Evolutionary conservation across 2,113 vertebrate species (phyloP), one percentile per base, ranked within the genome.

Genomic region (Sylvilagus bachmani): DNA sequence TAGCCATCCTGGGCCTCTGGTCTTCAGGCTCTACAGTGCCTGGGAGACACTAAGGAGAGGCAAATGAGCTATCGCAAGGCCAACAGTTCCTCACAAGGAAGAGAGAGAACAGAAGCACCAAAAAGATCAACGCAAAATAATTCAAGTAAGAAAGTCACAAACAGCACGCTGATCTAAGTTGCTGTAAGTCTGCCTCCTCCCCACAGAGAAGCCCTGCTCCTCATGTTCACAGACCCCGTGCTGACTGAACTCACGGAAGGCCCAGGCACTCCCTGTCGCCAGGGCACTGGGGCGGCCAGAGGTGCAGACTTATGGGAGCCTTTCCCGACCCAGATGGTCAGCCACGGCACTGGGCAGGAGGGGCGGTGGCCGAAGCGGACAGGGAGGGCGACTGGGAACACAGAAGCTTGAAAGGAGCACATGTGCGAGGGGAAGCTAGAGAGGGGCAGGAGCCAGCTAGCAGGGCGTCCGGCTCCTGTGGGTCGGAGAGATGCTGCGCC

Each of bases 161-260:
- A 31, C 64, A 49, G 66, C 53, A 33, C 16, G 21, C 38, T 27
- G 29, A 14, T 14, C 38, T 19, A 11, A 70, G 51, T 86, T 24
- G 19, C 1, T 17, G 14, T 19, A 49, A 33, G 0, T 29, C 11
- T 86, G 55, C 85, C 79, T 62, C 53, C 27, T 6, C 14, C 6
- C 69, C 58, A 62, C 64, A 31, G 14, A 62, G 89, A 58, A 55
- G 3, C 13, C n/a, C 4, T 21, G 31, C 16, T 44, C 12, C 24
- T 11, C 4, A 71, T 69, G 61, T 44, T 25, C 74, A 36, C 61
- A 55, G 22, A 33, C 31, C 70, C 38, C 25, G 10, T 49, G 36
- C 33, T 53, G 1, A 25, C 2, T n/a, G 25, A 25, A 21, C n/a
- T 2, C 9, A 51, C 36, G 0, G 1, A 14, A 16, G 11, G 5